Evolutionary conservation across 2,888 invertebrate species (phyloP), one percentile per base, ranked within the genome.

Genomic region (Acanthosepion pharaonis): DNA sequence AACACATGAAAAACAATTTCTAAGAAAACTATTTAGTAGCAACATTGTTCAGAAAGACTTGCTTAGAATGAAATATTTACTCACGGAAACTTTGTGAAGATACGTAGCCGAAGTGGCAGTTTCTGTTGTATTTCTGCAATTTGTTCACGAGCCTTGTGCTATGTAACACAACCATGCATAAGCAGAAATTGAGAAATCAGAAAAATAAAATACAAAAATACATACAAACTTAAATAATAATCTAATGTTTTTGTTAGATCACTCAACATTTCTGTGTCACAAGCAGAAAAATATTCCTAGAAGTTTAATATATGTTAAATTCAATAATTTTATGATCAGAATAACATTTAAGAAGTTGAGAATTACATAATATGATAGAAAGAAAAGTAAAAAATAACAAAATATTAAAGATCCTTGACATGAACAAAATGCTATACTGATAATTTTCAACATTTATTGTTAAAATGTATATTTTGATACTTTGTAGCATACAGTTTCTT

Each of bases 41-140:
- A 28, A 64, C 64, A 25, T 64, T 23, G 25, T 64, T 64, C 25
- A 8, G 8, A 25, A 25, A 64, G 23, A 8, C 25, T 64, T 64
- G n/a, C 2, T 78, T 78, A n/a, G 28, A n/a, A n/a, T 78, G 23
- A n/a, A n/a, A 78, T 78, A 78, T 78, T 15, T 33, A 97, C 97
- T 97, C 96, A 97, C 97, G 99, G 99, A 97, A 99, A 99, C 97
- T 99, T 99, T 97, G 99, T 99, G 97, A 99, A 99, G 96, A 99
- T 98, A 96, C 99, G 98, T 95, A 99, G 98, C 93, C 99, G 98
- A 97, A 99, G 99, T 4, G 99, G 99, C 64, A 99, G 98, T 4
- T 99, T 99, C 97, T 99, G 97, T 97, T 99, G 99, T 95, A 99
- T 99, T 97, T 99, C 99, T 0, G 99, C 99, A 97, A 99, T 99